Evolutionary conservation across 2,888 invertebrate species (phyloP).

Genomic region (Hesperia comma): DNA sequence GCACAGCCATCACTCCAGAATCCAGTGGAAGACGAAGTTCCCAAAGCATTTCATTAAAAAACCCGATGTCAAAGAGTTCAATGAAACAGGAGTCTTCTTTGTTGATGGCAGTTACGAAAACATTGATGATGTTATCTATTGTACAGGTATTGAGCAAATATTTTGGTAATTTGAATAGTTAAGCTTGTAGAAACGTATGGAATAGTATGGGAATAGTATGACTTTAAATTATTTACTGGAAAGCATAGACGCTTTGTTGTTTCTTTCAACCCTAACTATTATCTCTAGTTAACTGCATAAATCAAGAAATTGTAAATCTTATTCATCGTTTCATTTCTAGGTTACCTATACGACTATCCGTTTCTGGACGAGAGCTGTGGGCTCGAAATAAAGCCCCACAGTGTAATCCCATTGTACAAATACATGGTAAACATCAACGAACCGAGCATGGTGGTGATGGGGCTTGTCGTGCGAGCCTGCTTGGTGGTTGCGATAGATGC

Average conservation of each 20-base stretch:
- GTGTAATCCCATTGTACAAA: conserved; percentile 87
- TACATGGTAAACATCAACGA: conserved; percentile 90
- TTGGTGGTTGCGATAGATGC: conserved; percentile 78
- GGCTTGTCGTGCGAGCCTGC: conserved; percentile 87
- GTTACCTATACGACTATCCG: conserved; percentile 88
- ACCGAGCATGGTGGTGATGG: conserved; percentile 90
- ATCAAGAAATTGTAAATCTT: no score
- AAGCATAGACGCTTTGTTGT: no score
- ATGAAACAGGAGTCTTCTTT: conserved; percentile 81
- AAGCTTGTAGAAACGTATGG: no score
- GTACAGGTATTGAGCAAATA: conserved; percentile 83
- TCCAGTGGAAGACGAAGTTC: conserved; percentile 66
- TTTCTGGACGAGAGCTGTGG: conserved; percentile 87
- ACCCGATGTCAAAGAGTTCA: conserved; percentile 78
- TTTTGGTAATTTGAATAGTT: neutral
- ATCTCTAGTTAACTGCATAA: no score
- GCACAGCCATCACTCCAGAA: conserved; percentile 79
- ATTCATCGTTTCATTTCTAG: conserved; percentile 57
- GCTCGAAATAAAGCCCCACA: conserved; percentile 82
- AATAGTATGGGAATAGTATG: no score
- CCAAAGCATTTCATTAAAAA: conserved; percentile 79
- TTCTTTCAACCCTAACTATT: no score
- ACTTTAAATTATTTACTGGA: no score
- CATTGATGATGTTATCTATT: conserved; percentile 87
- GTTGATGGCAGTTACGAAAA: conserved; percentile 84